Evolutionary conservation across 2,113 vertebrate genomes (phyloP), one percentile per base, ranked within the genome.

Genomic region (Trichechus manatus): DNA sequence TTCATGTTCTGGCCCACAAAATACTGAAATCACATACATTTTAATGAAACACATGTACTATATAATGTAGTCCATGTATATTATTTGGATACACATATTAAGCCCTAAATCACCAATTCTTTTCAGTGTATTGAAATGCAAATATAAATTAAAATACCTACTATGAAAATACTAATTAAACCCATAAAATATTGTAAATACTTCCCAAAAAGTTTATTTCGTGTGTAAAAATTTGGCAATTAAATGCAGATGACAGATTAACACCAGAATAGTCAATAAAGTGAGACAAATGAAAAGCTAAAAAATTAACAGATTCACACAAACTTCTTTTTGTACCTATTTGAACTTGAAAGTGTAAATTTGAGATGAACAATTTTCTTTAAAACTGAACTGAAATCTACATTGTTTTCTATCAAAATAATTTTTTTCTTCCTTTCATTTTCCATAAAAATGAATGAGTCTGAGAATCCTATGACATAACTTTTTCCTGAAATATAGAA

Each of bases 21-120:
- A 90, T 27, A 22, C 25, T 95, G 31, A 86, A 94, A 92, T 87
- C 50, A 91, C 74, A 83, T 7, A 87, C 15, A 84, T 66, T 96
- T 97, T 96, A 96, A 95, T 97, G n/a, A 97, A 97, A 96, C 44
- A 97, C 63, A 70, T 95, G 9, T 47, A 93, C 94, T 89, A 84
- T 50, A 9, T 83, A 85, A 75, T 85, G 3, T 39, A 89, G 66
- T 79, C 75, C 4, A 3, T 75, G 23, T 93, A 77, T 75, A 80
- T 29, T 93, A 79, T 20, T 83, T 10, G 78, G 20, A 82, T 68
- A 94, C 88, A 68, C 0, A 93, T 42, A 91, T 10, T 19, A 89
- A 91, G 29, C 23, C 25, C 13, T 20, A 88, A 95, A 87, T 53
- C 13, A 96, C 22, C 66, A 74, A 36, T 79, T 88, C 87, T 92